These are phyloP conservation scores for Ligdia adustata DNA, from an alignment of 2,888 invertebrate species.

Conservation along the genomic window DNA sequence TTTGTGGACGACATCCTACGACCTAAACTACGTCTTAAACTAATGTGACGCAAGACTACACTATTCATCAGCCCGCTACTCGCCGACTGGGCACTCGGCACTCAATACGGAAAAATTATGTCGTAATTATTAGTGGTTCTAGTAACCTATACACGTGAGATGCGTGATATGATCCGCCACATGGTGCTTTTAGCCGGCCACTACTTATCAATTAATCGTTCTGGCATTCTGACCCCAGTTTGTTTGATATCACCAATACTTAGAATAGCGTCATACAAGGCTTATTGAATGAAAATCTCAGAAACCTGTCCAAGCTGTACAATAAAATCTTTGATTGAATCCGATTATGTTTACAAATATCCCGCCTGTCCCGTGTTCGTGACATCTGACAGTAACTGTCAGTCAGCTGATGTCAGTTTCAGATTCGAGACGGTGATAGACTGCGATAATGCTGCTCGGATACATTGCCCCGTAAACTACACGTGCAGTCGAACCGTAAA, in stretches of 20 bases:
- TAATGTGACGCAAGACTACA: slow-evolving; percentile 51
- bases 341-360: too few species aligned
- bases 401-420: too few species aligned
- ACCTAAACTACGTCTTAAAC: slow-evolving; percentile 49
- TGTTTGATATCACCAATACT: slow-evolving; percentile 47
- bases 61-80: slow-evolving; percentile 56
- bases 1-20: slow-evolving; percentile 64
- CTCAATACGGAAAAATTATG: slow-evolving; percentile 43
- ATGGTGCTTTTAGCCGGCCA: slow-evolving; percentile 36
- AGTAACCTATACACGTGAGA: slow-evolving; percentile 15
- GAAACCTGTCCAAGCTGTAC: too few species aligned
- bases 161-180: slow-evolving; percentile 30
- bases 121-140: too few species aligned
- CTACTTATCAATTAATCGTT: slow-evolving; percentile 52
- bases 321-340: too few species aligned
- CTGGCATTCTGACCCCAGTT: slow-evolving; percentile 68
- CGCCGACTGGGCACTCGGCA: slow-evolving; percentile 28
- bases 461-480: too few species aligned
- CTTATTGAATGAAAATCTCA: slow-evolving; percentile 7
- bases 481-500: too few species aligned
- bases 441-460: too few species aligned
- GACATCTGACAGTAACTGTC: too few species aligned
- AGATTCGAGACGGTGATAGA: too few species aligned
- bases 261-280: slow-evolving; percentile 42
- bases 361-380: too few species aligned